Conservation (phyloP, 2,888 invertebrate genomes). For the Gnatocerus cornutus region DNA sequence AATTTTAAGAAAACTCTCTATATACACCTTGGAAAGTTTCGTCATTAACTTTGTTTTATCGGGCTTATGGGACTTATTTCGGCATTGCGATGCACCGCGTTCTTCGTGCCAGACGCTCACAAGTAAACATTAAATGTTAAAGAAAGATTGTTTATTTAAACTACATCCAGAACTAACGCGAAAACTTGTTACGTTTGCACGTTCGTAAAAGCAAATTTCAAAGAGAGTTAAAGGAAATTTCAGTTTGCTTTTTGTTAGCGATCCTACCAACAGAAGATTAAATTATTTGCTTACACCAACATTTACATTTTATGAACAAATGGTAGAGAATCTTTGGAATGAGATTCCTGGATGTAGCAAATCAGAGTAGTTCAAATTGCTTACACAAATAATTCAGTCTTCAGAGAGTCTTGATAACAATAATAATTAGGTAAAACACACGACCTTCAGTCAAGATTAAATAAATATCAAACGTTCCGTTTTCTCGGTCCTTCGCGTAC, state of each 20-base stretch:
- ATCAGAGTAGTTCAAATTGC: not conserved
- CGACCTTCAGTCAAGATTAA: too few species aligned
- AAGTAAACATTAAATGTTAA: slow-evolving; percentile 35
- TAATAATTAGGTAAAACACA: too few species aligned
- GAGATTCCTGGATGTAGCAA: not conserved
- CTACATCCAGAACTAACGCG: slow-evolving; percentile 22
- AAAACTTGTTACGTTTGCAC: slow-evolving; percentile 12
- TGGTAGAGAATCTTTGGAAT: not conserved
- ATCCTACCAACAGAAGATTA: not conserved
- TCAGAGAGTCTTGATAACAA: too few species aligned
- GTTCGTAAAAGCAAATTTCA: not conserved
- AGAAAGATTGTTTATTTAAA: slow-evolving; percentile 34
- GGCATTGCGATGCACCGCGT: slow-evolving; percentile 23
- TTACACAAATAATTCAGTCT: not conserved
- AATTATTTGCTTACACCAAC: slow-evolving; percentile 2
- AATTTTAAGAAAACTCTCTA: slow-evolving; percentile 48
- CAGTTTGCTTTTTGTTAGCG: not conserved
- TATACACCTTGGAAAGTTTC: slow-evolving; percentile 45
- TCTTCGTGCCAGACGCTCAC: slow-evolving; percentile 1
- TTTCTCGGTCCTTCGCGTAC: too few species aligned
- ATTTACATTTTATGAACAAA: slow-evolving; percentile 3
- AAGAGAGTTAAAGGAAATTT: slow-evolving; percentile 3
- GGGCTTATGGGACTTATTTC: slow-evolving; percentile 47
- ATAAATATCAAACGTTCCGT: too few species aligned
- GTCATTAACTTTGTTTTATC: slow-evolving; percentile 52